These are phyloP conservation scores for Cerceris rybyensis DNA, from an alignment of 2,888 invertebrate genomes.

Conservation along the genomic window DNA sequence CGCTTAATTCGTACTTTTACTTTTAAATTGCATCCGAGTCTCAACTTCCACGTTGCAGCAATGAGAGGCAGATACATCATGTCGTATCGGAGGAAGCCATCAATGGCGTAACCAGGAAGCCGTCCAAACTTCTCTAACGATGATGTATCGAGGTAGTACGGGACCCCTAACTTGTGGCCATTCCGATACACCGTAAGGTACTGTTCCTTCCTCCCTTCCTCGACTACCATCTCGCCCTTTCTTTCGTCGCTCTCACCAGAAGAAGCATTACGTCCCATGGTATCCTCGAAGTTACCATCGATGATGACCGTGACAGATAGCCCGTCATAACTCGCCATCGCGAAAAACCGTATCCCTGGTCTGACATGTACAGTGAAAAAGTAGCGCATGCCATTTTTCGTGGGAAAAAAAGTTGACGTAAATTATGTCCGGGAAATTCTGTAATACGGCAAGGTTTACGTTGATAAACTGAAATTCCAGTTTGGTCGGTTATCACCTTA, in stretches of 20 bases:
- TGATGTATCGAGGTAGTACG: conserved; percentile 69
- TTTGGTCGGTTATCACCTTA: not conserved
- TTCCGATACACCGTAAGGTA: conserved; percentile 66
- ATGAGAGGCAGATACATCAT: conserved; percentile 67
- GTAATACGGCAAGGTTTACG: conserved; percentile 1
- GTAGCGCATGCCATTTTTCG: conserved; percentile 39
- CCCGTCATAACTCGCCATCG: conserved; percentile 62
- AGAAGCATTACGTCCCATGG: conserved; percentile 50
- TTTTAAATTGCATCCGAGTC: conserved; percentile 63
- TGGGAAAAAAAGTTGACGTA: conserved; percentile 13
- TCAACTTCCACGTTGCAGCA: conserved; percentile 43
- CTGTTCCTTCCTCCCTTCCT: conserved; percentile 50
- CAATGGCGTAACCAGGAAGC: conserved; percentile 69
- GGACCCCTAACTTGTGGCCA: conserved; percentile 66
- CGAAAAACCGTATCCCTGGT: conserved; percentile 55
- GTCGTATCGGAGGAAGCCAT: conserved; percentile 67
- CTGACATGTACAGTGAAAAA: conserved; percentile 44
- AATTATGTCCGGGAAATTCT: conserved; percentile 40
- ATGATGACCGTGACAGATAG: conserved; percentile 64
- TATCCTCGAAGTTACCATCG: conserved; percentile 58
- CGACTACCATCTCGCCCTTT: conserved; percentile 40
- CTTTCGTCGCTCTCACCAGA: conserved; percentile 49
- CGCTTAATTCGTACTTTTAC: conserved; percentile 53
- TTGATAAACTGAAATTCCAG: not conserved
- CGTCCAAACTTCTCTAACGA: conserved; percentile 72